Base-by-base conservation (phyloP, 2,113 vertebrate species). In the Varanus salvator region DNA sequence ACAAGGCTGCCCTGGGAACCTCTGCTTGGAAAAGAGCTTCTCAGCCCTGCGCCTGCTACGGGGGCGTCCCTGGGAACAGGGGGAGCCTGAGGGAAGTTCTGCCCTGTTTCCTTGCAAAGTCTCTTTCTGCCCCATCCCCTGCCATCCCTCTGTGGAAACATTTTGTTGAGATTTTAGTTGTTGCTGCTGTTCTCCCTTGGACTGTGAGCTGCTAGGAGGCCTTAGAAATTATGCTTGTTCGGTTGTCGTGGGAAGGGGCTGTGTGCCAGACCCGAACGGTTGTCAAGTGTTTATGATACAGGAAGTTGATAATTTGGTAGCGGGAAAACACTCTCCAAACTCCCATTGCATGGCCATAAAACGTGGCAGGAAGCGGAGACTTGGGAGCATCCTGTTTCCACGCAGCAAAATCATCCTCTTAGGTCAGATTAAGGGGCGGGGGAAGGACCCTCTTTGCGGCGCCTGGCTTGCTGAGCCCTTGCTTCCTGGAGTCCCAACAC, bases 221-320 rank as follows among this genome's bases (percentile, higher is more conserved):
- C 50, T 87, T 94, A 89, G 69, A 77, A 68, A 92, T 76, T 86
- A 88, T 92, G 76, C 88, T 95, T 89, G 54, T 90, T 86, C 86
- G 82, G 87, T 71, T 91, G 91, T 81, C 11, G 90, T 44, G 80
- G 60, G 71, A 91, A 92, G 91, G 90, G 90, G 88, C 80, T 0
- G 89, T 85, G 91, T 0, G 85, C 76, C 87, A 87, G 88, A 68
- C 92, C 88, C 23, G 34, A 80, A 86, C 68, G 91, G 0, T 0
- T 95, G 95, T 93, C 88, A 86, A 90, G 74, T 94, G 66, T 93
- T 95, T 92, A 87, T 90, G 94, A 93, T 92, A 89, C 94, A 96
- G 87, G 91, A 95, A 95, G 76, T 92, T 94, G 90, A 91, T 95
- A 85, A 84, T 94, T 94, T 91, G 84, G 68, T 94, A 87, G 85